Evolutionary conservation across 2,797 vertebrate species (phyloP).

Genomic region (Danio aesculapii): DNA sequence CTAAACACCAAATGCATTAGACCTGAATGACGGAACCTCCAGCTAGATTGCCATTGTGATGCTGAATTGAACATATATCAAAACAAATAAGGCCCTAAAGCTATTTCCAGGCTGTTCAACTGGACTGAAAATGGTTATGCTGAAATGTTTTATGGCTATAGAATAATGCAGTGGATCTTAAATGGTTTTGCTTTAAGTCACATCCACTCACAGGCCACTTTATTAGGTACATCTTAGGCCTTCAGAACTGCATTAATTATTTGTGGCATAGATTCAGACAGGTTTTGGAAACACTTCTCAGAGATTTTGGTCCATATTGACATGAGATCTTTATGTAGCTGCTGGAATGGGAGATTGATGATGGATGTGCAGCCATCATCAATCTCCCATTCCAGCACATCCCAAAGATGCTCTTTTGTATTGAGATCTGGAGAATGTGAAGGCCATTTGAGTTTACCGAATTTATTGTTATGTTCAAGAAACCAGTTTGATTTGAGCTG

Average conservation of each 20-base stretch:
- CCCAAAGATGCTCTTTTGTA: no score
- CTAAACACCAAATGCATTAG: slow-evolving; percentile 53
- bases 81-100: slow-evolving; percentile 33
- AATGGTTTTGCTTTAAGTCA: not conserved
- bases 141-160: slow-evolving; percentile 4
- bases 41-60: slow-evolving; percentile 29
- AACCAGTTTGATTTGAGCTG: no score
- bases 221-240: not conserved
- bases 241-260: not conserved
- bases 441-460: no score
- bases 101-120: slow-evolving; percentile 5
- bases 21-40: slow-evolving; percentile 17
- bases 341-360: no score
- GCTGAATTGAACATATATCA: not conserved
- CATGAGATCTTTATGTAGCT: no score
- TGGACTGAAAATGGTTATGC: not conserved
- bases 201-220: not conserved
- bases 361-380: no score
- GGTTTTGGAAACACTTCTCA: no score
- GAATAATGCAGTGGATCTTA: not conserved
- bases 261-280: not conserved
- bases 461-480: no score
- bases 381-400: no score
- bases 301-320: no score
- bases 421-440: no score